Evolutionary conservation across 2,113 vertebrate species (phyloP).

Genomic region (Canis aureus): DNA sequence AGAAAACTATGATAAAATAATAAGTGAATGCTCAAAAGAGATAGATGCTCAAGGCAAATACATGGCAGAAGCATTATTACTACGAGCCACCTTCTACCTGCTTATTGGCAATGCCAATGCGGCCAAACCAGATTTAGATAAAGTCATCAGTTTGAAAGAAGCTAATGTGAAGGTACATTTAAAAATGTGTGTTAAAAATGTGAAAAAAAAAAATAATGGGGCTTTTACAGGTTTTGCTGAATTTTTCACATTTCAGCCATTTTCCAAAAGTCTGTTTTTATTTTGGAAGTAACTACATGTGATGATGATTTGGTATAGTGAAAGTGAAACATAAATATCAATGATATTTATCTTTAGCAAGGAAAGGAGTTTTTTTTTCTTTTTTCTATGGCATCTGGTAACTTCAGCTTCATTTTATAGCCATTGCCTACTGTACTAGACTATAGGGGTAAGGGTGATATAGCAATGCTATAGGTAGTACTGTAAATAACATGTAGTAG

Average conservation of each 20-base stretch:
- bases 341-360: not conserved
- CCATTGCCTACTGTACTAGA: not conserved
- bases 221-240: not conserved
- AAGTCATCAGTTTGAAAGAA: slow-evolving; percentile 96
- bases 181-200: not conserved
- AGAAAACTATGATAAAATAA: slow-evolving; percentile 99
- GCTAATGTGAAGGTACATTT: slow-evolving; percentile 96
- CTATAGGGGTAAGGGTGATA: not conserved
- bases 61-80: slow-evolving; percentile 95
- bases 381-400: not conserved
- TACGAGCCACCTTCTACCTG: slow-evolving; percentile 98
- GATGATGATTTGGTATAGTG: not conserved
- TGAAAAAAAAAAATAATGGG: not conserved
- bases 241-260: not conserved
- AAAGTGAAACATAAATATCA: slow-evolving; percentile 11
- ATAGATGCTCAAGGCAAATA: slow-evolving; percentile 95
- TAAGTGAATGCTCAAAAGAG: slow-evolving; percentile 99
- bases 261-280: slow-evolving; percentile 32
- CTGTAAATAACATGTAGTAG: not conserved
- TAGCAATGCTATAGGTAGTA: not conserved
- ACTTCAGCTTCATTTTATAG: not conserved
- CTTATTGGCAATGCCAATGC: slow-evolving; percentile 97
- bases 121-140: slow-evolving; percentile 97
- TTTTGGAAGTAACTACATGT: not conserved
- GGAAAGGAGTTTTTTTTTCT: not conserved